Conservation (phyloP, 2,113 vertebrate genomes). For the Archocentrus centrarchus region DNA sequence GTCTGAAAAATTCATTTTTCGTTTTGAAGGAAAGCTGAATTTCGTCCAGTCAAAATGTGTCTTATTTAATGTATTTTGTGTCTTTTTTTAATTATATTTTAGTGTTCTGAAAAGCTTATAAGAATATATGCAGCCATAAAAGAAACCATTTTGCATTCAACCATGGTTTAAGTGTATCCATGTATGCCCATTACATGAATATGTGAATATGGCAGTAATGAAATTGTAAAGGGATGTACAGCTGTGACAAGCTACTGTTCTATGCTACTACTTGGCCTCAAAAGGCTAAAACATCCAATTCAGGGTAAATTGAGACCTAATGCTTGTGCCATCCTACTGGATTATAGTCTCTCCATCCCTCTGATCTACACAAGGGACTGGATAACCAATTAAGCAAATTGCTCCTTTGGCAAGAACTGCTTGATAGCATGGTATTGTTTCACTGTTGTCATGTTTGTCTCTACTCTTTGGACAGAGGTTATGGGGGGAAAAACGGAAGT, state of each 20-base stretch:
- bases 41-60: background rate
- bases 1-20: background rate
- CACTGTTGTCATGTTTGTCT: conserved; percentile 1
- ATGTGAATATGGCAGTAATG: conserved; percentile 28
- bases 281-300: conserved; percentile 55
- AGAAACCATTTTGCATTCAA: background rate
- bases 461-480: background rate
- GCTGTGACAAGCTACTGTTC: conserved; percentile 41
- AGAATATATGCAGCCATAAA: background rate
- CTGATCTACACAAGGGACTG: conserved; percentile 52
- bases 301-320: conserved; percentile 66
- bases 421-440: conserved; percentile 35
- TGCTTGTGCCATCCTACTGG: conserved; percentile 62
- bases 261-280: conserved; percentile 41
- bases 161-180: background rate
- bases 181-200: background rate
- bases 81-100: background rate
- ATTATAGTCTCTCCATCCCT: conserved; percentile 61
- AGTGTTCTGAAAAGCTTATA: background rate
- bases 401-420: conserved; percentile 60
- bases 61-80: background rate
- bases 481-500: background rate
- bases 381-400: conserved; percentile 73
- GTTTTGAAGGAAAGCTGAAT: background rate
- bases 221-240: conserved; percentile 32